Percentiles rank a stretch among this genome's conserved stretches.
Conservation (phyloP, 2,113 vertebrate genomes). For the Ochotona curzoniae region DNA sequence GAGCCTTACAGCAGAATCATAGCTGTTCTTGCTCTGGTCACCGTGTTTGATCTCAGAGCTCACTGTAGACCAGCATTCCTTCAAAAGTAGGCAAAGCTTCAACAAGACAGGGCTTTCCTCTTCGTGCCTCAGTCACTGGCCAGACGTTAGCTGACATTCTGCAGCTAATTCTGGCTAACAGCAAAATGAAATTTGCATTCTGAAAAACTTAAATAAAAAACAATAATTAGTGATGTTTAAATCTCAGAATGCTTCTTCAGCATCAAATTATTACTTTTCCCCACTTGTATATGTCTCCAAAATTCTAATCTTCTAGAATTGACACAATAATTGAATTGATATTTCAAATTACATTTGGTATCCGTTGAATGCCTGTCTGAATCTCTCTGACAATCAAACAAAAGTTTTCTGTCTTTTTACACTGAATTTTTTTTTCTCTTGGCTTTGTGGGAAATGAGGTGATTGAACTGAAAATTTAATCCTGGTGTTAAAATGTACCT, state of each 20-base stretch:
- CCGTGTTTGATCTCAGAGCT: background rate
- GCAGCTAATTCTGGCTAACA: background rate
- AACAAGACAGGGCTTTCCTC: background rate
- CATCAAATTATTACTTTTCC: background rate
- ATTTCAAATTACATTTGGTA: background rate
- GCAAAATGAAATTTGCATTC: background rate
- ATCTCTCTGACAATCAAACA: background rate
- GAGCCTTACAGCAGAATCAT: background rate
- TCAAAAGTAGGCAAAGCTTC: background rate
- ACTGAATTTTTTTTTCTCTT: background rate
- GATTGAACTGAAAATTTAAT: background rate
- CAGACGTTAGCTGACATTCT: background rate
- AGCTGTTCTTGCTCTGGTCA: background rate
- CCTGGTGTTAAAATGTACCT: conserved; percentile 61
- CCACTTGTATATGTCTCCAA: background rate
- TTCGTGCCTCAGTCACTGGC: background rate
- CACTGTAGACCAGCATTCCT: background rate
- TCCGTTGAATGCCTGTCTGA: conserved; percentile 1
- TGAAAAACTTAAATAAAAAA: background rate
- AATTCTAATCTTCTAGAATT: background rate
- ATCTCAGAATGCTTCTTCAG: background rate
- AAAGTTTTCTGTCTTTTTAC: background rate
- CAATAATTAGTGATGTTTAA: background rate
- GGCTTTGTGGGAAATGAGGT: background rate
- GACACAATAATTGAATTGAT: background rate